Evolutionary conservation across 2,113 vertebrate genomes (phyloP), one percentile per base, ranked within the genome.

Genomic region (Nesogale talazaci): DNA sequence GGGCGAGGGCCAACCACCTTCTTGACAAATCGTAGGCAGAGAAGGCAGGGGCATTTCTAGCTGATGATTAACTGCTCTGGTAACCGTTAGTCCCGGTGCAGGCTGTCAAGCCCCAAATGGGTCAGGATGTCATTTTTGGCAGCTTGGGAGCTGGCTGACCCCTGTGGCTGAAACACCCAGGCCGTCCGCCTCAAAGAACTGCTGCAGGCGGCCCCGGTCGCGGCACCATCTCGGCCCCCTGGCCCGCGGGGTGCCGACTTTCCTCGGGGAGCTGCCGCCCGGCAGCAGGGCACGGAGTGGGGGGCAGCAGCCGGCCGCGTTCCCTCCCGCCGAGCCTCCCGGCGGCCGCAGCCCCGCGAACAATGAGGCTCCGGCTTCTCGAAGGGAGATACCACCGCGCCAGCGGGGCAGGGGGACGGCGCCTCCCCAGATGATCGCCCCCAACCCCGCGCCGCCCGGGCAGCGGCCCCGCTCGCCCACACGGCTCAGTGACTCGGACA

Each of bases 301-400:
- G 59, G 0, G 61, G 15, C 81, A 17, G 77, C 34, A 29, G 38
- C 67, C 52, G 38, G 74, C 25, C 40, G 38, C n/a, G n/a, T n/a
- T n/a, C n/a, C n/a, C n/a, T n/a, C n/a, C n/a, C n/a, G n/a, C n/a
- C n/a, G n/a, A n/a, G n/a, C n/a, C n/a, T n/a, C n/a, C n/a, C n/a
- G n/a, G n/a, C n/a, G n/a, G 56, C 74, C 4, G 42, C 2, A 0
- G 78, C 40, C 59, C 42, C 1, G 1, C 59, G 76, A 95, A 97
- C 96, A 97, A 97, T 93, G 86, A 89, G 78, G 78, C 74, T 40
- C 90, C 22, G 93, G 86, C 83, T 91, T 91, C 96, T 97, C 96
- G 96, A 96, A 96, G 96, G 96, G 93, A 97, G 95, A 96, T 97
- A 97, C 96, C 96, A 97, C 95, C 93, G 91, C 84, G 88, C 87